Evolutionary conservation across 2,797 vertebrate genomes (phyloP), one percentile per base, ranked within the genome.

Genomic region (Cuniculus paca): DNA sequence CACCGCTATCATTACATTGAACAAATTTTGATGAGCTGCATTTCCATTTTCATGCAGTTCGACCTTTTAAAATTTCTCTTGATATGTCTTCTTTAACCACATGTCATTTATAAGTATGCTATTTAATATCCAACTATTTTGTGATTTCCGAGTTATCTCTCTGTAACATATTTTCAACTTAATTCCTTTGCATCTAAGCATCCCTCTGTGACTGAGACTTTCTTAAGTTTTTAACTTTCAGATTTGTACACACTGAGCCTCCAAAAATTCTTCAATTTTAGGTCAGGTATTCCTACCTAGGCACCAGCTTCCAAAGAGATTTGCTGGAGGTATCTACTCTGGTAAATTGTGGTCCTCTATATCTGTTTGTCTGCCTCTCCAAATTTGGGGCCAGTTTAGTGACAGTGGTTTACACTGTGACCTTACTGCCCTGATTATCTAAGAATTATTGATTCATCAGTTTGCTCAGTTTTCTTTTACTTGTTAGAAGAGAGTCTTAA

Each of bases 361-460:
- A 34, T 79, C 36, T 72, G 19, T 54, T 39, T 85, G 7, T 81
- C 26, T 80, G 9, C 39, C 2, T 83, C 26, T 82, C 24, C 20
- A 96, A 60, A 85, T 72, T 88, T 4, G 3, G 5, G 17, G 13
- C 6, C 36, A 79, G 31, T 17, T 4, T 54, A 45, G 26, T 31
- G 10, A 1, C 1, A 77, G 22, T 31, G 20, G 26, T 74, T 94
- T 95, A 13, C 9, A 5, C 28, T 88, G 63, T 94, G n/a, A 79
- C 14, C 22, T 95, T 26, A 50, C 4, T 36, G 79, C 10, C 52
- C 17, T 87, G 3, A 86, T 36, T 26, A 84, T 34, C 63, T 79
- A 88, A 94, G 61, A 72, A 28, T 34, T 79, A 31, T 52, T 82
- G 22, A 79, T 52, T 93, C 60, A 83, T 58, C 77, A 87, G 45